Evolutionary conservation across 2,888 invertebrate genomes (phyloP), one percentile per base, ranked within the genome.

Genomic region (Polyommatus iphigenia): DNA sequence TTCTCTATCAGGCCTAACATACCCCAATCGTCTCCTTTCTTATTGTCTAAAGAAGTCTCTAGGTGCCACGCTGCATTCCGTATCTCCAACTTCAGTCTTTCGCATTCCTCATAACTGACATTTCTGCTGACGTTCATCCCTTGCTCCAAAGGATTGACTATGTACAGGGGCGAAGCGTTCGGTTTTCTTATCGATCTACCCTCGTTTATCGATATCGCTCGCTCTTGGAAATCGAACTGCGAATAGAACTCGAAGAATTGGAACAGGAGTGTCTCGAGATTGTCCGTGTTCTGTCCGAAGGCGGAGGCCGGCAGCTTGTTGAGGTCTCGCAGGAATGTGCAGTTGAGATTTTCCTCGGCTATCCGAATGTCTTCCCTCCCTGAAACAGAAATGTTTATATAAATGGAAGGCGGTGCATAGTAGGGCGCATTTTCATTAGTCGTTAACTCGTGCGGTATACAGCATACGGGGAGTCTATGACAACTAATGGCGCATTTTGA

Each of bases 181-280:
- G 97, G 96, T 87, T 98, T 98, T 15, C 94, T 84, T 4, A 97
- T 88, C 0, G 95, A 81, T 0, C 85, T 86, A 0, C 96, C 98
- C 82, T 96, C 95, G 80, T 96, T 95, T 5, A 99, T 88, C 0
- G 97, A 98, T 77, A 98, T 95, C 0, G 96, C 97, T 76, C 95
- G 95, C 3, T 95, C 94, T 8, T 95, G 86, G 86, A 98, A 98
- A 90, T 98, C 96, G 86, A 98, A 98, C 77, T 95, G 95, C 0
- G 96, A 95, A 86, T 97, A 98, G 89, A 96, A 98, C 82, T 96
- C 96, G 84, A 97, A 98, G 91, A 99, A 99, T 83, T 96, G 96
- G 18, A 94, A 83, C 0, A 99, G 91, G 24, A 98, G 89, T 0
- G 94, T 92, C 81, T 96, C 96, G 0, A 97, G 89, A 50, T 82